phyloP scores from a whole-genome alignment of 2,113 vertebrate species.

The Eurypyga helias region DNA sequence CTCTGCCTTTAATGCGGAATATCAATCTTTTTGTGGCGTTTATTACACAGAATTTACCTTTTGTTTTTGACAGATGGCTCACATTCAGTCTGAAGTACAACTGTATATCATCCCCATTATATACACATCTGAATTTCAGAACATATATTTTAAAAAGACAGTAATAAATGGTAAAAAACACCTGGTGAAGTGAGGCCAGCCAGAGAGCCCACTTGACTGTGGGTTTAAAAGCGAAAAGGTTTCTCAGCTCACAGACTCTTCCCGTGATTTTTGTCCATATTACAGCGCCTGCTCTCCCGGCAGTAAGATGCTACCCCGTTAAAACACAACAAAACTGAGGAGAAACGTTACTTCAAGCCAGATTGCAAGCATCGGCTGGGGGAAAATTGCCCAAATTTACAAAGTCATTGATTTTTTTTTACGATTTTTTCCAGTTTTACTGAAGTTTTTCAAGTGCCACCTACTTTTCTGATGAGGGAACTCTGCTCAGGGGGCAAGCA shows the following conservation, averaged over 20 bases:
- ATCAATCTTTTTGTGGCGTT: conserved; percentile 79
- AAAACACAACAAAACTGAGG: rapidly evolving
- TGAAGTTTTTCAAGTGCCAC: background rate
- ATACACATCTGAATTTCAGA: conserved; percentile 66
- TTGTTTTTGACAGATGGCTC: conserved; percentile 76
- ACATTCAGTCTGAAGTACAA: conserved; percentile 46
- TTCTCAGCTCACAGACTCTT: background rate
- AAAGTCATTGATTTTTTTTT: background rate
- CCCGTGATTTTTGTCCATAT: rapidly evolving
- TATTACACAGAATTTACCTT: conserved; percentile 76
- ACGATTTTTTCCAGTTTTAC: background rate
- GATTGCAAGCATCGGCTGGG: too few relatives aligned
- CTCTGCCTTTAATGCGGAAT: conserved; percentile 74
- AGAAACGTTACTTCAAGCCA: rapidly evolving
- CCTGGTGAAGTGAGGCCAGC: conserved; percentile 3
- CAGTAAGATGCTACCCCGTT: rapidly evolving
- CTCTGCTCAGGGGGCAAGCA: background rate
- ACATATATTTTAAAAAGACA: conserved; percentile 51
- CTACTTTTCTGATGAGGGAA: background rate
- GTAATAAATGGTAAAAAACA: conserved; percentile 60
- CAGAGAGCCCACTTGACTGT: background rate
- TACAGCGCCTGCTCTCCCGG: rapidly evolving
- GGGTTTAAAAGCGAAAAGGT: background rate
- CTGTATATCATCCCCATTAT: conserved; percentile 71
- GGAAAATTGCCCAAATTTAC: rapidly evolving